Evolutionary conservation across 2,888 invertebrate species (phyloP).

Genomic region (Brachyopa scutellaris): DNA sequence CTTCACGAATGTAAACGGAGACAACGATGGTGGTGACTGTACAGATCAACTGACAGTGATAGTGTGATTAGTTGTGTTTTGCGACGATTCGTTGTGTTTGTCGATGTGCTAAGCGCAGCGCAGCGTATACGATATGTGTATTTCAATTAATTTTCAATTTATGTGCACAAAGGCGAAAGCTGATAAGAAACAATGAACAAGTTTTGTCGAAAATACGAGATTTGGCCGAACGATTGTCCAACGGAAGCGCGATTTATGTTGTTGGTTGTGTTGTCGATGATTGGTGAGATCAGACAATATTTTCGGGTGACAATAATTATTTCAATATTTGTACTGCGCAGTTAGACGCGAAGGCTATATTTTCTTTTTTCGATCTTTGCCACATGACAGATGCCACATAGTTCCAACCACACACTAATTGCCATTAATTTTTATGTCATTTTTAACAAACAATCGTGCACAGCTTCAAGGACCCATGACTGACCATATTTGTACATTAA

Average conservation of each 20-base stretch:
- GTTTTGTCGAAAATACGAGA: conserved; percentile 43
- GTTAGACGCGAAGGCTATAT: too few relatives aligned
- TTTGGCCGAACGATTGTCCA: conserved; percentile 39
- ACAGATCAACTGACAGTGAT: conserved; percentile 67
- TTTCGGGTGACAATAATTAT: conserved; percentile 10
- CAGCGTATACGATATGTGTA: conserved; percentile 52
- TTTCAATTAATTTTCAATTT: conserved; percentile 72
- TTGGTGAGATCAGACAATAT: conserved; percentile 62
- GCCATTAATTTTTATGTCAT: conserved; percentile 14
- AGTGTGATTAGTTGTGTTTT: conserved; percentile 71
- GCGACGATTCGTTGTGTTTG: conserved; percentile 62
- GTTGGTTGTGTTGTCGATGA: background rate
- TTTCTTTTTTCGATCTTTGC: too few relatives aligned
- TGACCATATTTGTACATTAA: conserved; percentile 22
- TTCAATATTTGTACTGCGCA: background rate
- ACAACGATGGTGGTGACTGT: conserved; percentile 31
- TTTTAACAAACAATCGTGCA: conserved; percentile 44
- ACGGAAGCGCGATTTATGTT: too few relatives aligned
- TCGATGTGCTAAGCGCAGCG: conserved; percentile 52
- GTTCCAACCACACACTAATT: conserved; percentile 11
- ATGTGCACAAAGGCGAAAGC: conserved; percentile 49
- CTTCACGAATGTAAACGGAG: conserved; percentile 51
- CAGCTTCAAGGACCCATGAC: too few relatives aligned
- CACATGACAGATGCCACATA: too few relatives aligned
- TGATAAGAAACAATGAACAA: conserved; percentile 60